Conservation (phyloP, 1,140 invertebrate species). For the Neotoxoptera formosana region DNA sequence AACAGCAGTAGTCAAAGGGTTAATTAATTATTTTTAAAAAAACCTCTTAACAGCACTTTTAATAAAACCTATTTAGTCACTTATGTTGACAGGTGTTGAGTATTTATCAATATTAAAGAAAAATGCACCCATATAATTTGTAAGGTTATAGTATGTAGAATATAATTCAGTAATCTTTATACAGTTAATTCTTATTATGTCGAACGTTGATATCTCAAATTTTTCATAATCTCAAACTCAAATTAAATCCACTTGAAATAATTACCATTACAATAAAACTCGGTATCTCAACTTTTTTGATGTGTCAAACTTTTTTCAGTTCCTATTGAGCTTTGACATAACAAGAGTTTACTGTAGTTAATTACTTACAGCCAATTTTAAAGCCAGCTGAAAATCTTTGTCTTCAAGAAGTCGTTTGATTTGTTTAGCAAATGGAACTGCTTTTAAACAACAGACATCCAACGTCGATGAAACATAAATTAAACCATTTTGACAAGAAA, state of each 20-base stretch:
- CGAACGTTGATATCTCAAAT: no score
- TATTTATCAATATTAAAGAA: not conserved
- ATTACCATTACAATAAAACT: no score
- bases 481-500: slow-evolving; percentile 79
- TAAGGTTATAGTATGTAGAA: not conserved
- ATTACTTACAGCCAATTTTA: slow-evolving; percentile 84
- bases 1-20: not conserved
- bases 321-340: no score
- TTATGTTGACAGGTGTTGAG: not conserved
- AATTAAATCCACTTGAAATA: no score
- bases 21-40: not conserved
- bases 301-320: no score
- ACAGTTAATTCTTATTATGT: no score
- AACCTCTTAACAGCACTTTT: no score
- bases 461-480: slow-evolving; percentile 87
- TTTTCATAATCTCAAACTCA: no score
- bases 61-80: not conserved
- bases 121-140: not conserved
- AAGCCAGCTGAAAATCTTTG: slow-evolving; percentile 93
- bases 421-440: slow-evolving; percentile 81
- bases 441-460: slow-evolving; percentile 85
- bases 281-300: no score
- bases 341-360: no score
- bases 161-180: not conserved
- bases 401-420: slow-evolving; percentile 81